phyloP scores from a whole-genome alignment of 2,888 invertebrate species.

The Cylloceria caligata region DNA sequence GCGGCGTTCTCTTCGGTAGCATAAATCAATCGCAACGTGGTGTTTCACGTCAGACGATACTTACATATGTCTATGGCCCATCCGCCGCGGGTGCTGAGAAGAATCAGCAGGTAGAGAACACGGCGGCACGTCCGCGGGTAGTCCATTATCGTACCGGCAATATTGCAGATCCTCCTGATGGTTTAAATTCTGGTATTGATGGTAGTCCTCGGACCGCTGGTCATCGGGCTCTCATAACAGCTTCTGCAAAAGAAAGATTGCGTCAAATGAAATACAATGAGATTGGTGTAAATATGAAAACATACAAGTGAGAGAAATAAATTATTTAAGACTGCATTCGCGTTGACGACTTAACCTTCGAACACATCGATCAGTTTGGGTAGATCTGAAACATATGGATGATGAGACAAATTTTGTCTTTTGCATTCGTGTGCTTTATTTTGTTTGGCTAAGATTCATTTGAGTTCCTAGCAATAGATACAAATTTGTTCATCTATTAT shows the following conservation, averaged over 20 bases:
- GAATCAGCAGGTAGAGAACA: conserved; percentile 79
- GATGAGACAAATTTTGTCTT: neutral
- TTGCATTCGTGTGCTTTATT: neutral
- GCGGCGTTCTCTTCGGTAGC: conserved; percentile 46
- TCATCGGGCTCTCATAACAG: conserved; percentile 84
- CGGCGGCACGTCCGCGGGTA: conserved; percentile 80
- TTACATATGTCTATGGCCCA: conserved; percentile 83
- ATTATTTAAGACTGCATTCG: neutral
- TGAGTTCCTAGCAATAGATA: neutral
- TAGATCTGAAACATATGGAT: neutral
- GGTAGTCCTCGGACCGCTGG: conserved; percentile 77
- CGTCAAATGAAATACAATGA: conserved; percentile 10
- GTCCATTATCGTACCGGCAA: conserved; percentile 77
- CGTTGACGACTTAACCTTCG: neutral
- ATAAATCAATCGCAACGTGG: conserved; percentile 62
- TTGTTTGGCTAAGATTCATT: neutral
- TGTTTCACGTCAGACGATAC: conserved; percentile 71
- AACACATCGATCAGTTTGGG: neutral
- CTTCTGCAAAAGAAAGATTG: conserved; percentile 74
- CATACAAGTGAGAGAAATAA: neutral
- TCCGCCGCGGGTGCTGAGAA: conserved; percentile 77
- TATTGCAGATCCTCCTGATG: conserved; percentile 34
- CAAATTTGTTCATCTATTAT: neutral
- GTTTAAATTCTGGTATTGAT: conserved; percentile 47
- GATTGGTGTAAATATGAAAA: neutral